Percentiles rank a stretch among this genome's conserved stretches.
phyloP scores from a whole-genome alignment of 2,888 invertebrate genomes.

The Epinotia nisella region DNA sequence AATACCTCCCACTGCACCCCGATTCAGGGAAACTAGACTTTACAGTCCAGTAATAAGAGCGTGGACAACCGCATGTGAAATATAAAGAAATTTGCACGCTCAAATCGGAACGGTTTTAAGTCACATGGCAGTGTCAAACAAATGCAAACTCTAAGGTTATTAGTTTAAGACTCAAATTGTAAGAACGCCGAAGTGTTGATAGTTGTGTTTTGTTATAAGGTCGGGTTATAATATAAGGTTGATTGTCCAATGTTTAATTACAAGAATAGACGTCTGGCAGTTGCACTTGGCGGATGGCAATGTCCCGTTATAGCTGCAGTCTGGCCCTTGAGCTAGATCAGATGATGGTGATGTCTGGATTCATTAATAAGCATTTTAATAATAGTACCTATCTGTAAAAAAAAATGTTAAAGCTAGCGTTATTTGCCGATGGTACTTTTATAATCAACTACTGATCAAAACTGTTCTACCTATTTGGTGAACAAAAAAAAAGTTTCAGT shows the following conservation, averaged over 20 bases:
- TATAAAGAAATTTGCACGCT: not conserved
- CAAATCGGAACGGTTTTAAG: not conserved
- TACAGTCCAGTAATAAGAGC: not conserved
- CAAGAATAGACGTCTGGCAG: constrained; percentile 79
- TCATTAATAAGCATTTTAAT: too few relatives aligned
- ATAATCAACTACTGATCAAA: too few relatives aligned
- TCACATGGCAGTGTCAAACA: too few relatives aligned
- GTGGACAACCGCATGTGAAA: not conserved
- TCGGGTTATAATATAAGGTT: constrained; percentile 52
- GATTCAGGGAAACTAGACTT: constrained; percentile 9
- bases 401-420: too few relatives aligned
- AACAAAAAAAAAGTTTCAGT: too few relatives aligned
- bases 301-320: constrained; percentile 72
- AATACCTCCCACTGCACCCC: not conserved
- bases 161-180: not conserved
- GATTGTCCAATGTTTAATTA: constrained; percentile 57
- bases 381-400: not conserved
- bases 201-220: not conserved
- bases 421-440: too few relatives aligned
- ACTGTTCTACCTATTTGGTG: too few relatives aligned
- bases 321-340: constrained; percentile 78
- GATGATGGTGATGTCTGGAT: constrained; percentile 54
- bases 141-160: not conserved
- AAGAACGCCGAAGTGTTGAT: not conserved
- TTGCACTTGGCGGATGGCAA: constrained; percentile 74